Percentiles rank a stretch among this genome's conserved stretches.
Conservation (phyloP, 2,113 vertebrate genomes). For the Podiceps cristatus region DNA sequence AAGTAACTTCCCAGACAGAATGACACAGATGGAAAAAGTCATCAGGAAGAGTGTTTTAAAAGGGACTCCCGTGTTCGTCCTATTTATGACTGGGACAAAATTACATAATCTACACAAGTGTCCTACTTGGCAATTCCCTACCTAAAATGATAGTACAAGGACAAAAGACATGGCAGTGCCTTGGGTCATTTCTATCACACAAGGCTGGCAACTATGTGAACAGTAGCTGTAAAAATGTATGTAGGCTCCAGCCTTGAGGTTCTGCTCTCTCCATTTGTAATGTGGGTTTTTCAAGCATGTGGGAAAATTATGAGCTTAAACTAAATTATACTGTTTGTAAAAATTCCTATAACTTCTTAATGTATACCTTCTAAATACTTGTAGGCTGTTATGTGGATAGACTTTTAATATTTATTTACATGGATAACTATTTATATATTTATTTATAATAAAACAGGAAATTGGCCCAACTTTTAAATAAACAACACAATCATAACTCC, state of each 20-base stretch:
- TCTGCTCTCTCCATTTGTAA: not conserved
- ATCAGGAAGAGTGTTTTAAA: not conserved
- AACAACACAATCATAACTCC: not conserved
- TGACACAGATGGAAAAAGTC: not conserved
- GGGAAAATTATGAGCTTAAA: not conserved
- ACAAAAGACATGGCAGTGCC: slow-evolving; percentile 2
- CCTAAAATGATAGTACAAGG: slow-evolving; percentile 20
- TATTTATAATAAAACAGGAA: not conserved
- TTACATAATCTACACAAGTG: slow-evolving; percentile 16
- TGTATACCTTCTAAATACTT: not conserved
- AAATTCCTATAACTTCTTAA: not conserved
- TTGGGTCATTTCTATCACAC: not conserved
- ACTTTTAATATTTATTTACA: not conserved
- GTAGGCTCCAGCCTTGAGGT: not conserved
- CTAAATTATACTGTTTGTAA: not conserved
- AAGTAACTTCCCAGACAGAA: not conserved
- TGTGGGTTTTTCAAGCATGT: not conserved
- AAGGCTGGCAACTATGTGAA: not conserved
- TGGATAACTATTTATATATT: not conserved
- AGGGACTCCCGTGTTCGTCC: slow-evolving; percentile 9
- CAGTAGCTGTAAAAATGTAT: not conserved
- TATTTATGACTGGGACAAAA: slow-evolving; percentile 51
- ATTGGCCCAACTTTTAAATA: not conserved
- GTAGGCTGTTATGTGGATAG: not conserved
- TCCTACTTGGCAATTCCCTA: slow-evolving; percentile 31